Evolutionary conservation across 1,140 invertebrate species (phyloP), one percentile per base, ranked within the genome.

Genomic region (Muscidifurax raptorellus): DNA sequence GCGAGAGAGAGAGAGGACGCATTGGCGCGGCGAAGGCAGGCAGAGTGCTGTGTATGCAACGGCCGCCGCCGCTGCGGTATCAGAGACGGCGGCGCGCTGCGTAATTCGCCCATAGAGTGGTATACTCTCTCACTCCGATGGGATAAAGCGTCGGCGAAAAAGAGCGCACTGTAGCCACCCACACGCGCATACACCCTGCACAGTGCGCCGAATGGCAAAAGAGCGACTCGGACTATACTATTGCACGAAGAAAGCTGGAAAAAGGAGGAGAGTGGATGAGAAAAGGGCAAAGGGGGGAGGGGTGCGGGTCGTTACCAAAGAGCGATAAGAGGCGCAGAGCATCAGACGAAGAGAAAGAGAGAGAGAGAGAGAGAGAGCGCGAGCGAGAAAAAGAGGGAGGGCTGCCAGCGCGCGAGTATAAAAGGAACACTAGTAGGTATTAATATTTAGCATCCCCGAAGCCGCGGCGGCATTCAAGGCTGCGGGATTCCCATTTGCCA

Each of bases 391-490:
- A 59, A 59, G 52, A 59, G 52, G 22, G 18, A 59, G 52, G 52
- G 52, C 15, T 47, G 15, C 44, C 44, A 2, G 32, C 36, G 36
- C 36, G 52, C 52, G 22, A 59, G 82, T 82, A 89, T 88, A 88
- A 91, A 90, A 89, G 90, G 88, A 90, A 90, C 88, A 90, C 88
- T 89, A 91, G 91, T 91, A 90, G 90, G 91, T 92, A 92, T 92
- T 92, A 92, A 92, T 92, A 92, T 92, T 92, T 92, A 92, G 91
- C 91, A 91, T 91, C 89, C 89, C 90, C 90, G 91, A 91, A 91
- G 90, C 89, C 88, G 82, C 87, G 64, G 52, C 32, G 66, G 80
- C 90, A 91, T 92, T 92, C 88, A 90, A 89, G 89, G 64, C 89
- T 90, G 89, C 86, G 87, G 89, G 88, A 90, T 89, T 88, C 87